phyloP scores from a whole-genome alignment of 2,888 invertebrate species.

The Allophyes oxyacanthae region DNA sequence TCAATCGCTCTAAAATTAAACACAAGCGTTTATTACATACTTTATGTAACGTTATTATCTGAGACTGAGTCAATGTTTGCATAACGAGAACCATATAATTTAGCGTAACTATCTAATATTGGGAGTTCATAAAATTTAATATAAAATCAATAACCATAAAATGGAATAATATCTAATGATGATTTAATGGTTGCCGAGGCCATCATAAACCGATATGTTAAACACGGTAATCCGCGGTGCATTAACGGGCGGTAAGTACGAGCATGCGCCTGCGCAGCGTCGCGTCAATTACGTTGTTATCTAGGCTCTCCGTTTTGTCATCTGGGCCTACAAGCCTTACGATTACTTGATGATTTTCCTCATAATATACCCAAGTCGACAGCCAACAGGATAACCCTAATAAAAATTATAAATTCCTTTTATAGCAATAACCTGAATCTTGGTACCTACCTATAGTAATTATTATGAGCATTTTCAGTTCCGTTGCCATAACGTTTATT shows the following conservation, averaged over 20 bases:
- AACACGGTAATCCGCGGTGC: slow-evolving; percentile 52
- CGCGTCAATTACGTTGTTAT: slow-evolving; percentile 55
- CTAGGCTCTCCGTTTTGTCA: slow-evolving; percentile 45
- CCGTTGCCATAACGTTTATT: slow-evolving; percentile 1
- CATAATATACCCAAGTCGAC: slow-evolving; percentile 29
- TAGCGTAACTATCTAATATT: slow-evolving; percentile 38
- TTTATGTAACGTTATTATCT: slow-evolving; percentile 53
- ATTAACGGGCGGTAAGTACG: slow-evolving; percentile 44
- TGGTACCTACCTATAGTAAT: slow-evolving; percentile 5
- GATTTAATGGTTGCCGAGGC: slow-evolving; percentile 64
- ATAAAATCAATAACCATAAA: slow-evolving; percentile 64
- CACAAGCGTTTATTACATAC: slow-evolving; percentile 34
- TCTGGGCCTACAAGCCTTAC: slow-evolving; percentile 29
- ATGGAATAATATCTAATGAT: slow-evolving; percentile 64
- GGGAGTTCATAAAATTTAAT: slow-evolving; percentile 57
- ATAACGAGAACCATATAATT: slow-evolving; percentile 52
- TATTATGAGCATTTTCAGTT: slow-evolving; percentile 36
- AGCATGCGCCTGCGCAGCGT: slow-evolving; percentile 30
- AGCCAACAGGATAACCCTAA: slow-evolving; percentile 37
- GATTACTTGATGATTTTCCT: slow-evolving; percentile 46
- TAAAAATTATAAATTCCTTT: slow-evolving; percentile 27
- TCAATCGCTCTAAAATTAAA: slow-evolving; percentile 44
- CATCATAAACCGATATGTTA: slow-evolving; percentile 66
- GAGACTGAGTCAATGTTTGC: slow-evolving; percentile 48
- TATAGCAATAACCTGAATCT: slow-evolving; percentile 18